Base-by-base conservation (phyloP, 2,888 invertebrate species). In the Dromius quadrimaculatus region DNA sequence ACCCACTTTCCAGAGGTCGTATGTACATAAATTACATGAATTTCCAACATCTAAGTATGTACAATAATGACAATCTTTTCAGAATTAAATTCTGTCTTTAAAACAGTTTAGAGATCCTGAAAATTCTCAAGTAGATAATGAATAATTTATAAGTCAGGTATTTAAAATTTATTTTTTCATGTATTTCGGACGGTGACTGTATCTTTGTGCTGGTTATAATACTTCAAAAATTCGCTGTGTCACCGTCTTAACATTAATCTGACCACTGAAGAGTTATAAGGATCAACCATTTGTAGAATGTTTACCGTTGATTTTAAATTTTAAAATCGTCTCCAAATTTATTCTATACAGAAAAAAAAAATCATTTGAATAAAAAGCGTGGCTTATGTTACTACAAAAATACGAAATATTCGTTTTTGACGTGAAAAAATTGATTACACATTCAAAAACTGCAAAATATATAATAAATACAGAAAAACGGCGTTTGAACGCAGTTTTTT, bases 1-100 rank as follows among this genome's bases (percentile, higher is more conserved):
- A 59, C 59, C 59, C 59, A 59, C 59, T 59, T 59, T 59, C 36
- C 11, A 19, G 59, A 59, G 59, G 59, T 59, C 59, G 11, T n/a
- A n/a, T n/a, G 11, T 11, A 59, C 59, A 59, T 59, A 59, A 59
- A 61, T 41, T 61, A 41, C 11, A 43, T 15, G 15, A 15, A 15
- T 15, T 11, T 6, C 36, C 36, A 3, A n/a, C 36, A 36, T 8
- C 28, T 8, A 28, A 28, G 28, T 28, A 28, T 5, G 28, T 28
- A 28, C 28, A 28, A 28, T 3, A 28, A 28, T 28, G 8, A 28
- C 28, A 28, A 5, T 28, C 28, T 5, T 5, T 3, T 28, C 28
- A 8, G 8, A 28, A 28, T 28, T 28, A 3, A 5, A 28, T 28
- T 28, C 28, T 28, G 28, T 5, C 8, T 11, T 36, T 36, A n/a